phyloP scores from a whole-genome alignment of 2,113 vertebrate species.

The Cyanoliseus patagonus region DNA sequence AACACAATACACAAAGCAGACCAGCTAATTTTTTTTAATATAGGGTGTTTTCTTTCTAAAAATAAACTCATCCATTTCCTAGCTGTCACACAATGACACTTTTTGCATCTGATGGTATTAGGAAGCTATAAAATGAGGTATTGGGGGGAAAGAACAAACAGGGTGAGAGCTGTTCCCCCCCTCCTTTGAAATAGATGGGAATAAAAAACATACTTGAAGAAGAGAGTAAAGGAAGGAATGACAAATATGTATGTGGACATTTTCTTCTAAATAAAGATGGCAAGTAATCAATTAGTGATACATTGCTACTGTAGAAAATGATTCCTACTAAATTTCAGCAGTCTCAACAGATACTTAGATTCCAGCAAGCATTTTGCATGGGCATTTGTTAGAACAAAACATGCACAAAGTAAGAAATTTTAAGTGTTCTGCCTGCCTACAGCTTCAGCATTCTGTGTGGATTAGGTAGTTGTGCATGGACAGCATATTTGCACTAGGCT shows the following conservation, averaged over 20 bases:
- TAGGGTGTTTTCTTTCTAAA: neutral
- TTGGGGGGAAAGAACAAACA: neutral
- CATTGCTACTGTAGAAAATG: neutral
- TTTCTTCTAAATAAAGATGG: neutral
- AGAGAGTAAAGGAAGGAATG: neutral
- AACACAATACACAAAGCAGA: neutral
- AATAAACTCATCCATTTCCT: neutral
- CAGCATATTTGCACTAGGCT: neutral
- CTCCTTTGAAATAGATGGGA: neutral
- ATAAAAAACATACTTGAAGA: neutral
- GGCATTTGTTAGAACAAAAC: neutral
- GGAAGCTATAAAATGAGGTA: neutral
- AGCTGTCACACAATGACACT: neutral
- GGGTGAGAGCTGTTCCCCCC: neutral
- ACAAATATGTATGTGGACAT: neutral
- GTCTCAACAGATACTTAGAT: neutral
- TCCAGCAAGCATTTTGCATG: neutral
- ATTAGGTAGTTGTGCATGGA: neutral
- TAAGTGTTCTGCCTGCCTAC: neutral
- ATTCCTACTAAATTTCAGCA: neutral
- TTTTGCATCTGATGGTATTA: neutral
- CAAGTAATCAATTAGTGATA: neutral
- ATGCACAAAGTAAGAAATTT: neutral
- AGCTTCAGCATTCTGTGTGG: neutral
- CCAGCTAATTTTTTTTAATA: neutral